Evolutionary conservation across 2,113 vertebrate species (phyloP).

Genomic region (Larimichthys crocea): DNA sequence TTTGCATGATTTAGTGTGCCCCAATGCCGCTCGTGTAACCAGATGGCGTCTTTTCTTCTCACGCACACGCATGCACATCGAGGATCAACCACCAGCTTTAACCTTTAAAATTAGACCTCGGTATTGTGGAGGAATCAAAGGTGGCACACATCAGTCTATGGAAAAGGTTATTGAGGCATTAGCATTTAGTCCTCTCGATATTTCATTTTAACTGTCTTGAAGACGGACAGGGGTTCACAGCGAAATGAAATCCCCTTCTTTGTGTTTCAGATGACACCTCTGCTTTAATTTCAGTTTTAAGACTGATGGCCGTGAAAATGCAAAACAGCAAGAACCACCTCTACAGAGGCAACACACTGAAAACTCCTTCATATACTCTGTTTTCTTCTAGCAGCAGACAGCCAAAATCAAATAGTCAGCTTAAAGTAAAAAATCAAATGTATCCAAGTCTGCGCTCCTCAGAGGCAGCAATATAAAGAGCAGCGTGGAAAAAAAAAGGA

Average conservation of each 20-base stretch:
- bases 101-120: conserved; percentile 75
- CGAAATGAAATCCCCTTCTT: not conserved
- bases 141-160: conserved; percentile 72
- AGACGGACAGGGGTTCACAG: conserved; percentile 33
- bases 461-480: not conserved
- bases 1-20: conserved; percentile 52
- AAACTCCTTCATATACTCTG: not conserved
- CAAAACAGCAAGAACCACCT: not conserved
- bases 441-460: not conserved
- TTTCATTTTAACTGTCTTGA: conserved; percentile 62
- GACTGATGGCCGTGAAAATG: not conserved
- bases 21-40: conserved; percentile 34
- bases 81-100: conserved; percentile 60
- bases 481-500: not conserved
- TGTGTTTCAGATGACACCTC: not conserved
- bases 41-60: conserved; percentile 38
- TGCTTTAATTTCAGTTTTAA: not conserved
- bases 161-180: conserved; percentile 80
- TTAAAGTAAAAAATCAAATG: not conserved
- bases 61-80: conserved; percentile 4
- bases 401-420: not conserved
- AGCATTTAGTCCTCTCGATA: conserved; percentile 71
- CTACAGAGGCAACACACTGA: no score
- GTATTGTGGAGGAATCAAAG: conserved; percentile 55
- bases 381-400: not conserved